Evolutionary conservation across 2,113 vertebrate genomes (phyloP).

Genomic region (Ciconia stormi): DNA sequence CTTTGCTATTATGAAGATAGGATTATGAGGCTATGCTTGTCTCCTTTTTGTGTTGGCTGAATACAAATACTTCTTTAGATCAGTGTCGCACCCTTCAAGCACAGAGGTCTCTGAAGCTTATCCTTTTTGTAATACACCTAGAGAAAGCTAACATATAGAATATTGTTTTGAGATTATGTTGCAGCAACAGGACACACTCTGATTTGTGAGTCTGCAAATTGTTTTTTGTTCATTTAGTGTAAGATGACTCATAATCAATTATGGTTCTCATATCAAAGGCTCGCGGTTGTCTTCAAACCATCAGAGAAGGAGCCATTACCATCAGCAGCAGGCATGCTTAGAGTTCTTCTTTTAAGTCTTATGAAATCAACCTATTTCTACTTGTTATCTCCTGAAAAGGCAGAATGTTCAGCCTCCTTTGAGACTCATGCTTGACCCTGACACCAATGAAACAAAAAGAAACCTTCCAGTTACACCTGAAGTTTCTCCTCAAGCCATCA

Average conservation of each 20-base stretch:
- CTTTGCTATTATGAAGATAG: neutral
- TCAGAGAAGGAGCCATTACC: neutral
- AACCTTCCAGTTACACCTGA: neutral
- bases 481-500: neutral
- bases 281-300: neutral
- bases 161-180: neutral
- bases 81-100: neutral
- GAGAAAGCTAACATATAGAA: neutral
- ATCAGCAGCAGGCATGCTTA: neutral
- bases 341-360: neutral
- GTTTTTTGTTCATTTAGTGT: constrained; percentile 17
- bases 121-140: neutral
- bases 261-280: neutral
- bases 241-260: constrained; percentile 44
- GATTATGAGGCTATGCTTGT: neutral
- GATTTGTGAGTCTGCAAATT: constrained; percentile 10
- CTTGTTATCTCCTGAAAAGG: neutral
- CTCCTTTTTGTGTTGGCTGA: neutral
- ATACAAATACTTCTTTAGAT: neutral
- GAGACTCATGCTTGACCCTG: neutral
- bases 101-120: neutral
- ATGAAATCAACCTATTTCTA: neutral
- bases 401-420: neutral
- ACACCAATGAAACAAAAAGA: neutral
- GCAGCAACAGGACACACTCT: neutral